Percentiles rank a stretch among this genome's conserved stretches.
phyloP scores from a whole-genome alignment of 2,888 invertebrate genomes.

The Itoplectis maculator region DNA sequence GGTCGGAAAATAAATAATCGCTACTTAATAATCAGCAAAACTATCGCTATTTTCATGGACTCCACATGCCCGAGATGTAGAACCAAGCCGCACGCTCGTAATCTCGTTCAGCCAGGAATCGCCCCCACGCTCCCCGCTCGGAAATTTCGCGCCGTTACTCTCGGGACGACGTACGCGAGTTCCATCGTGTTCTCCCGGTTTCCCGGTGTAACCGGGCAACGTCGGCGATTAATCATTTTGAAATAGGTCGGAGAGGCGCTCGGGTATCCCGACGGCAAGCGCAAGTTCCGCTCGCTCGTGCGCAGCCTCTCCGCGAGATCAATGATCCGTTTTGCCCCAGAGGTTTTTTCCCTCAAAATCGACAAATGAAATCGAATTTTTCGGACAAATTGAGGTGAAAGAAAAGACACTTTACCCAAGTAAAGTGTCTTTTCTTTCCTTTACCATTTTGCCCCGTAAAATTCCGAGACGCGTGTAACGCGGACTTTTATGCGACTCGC shows the following conservation, averaged over 20 bases:
- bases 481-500: neutral
- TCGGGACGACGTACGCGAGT: constrained; percentile 31
- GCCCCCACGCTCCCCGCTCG: neutral
- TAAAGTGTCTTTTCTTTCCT: too few species aligned
- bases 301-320: neutral
- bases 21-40: too few species aligned
- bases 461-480: constrained; percentile 17
- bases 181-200: constrained; percentile 19
- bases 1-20: too few species aligned
- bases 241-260: constrained; percentile 52
- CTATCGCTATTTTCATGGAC: too few species aligned
- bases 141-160: constrained; percentile 32
- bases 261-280: constrained; percentile 20
- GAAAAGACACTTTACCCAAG: too few species aligned
- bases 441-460: too few species aligned
- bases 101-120: constrained; percentile 22
- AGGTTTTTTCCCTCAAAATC: too few species aligned
- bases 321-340: too few species aligned
- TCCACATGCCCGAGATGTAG: too few species aligned
- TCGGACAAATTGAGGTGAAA: too few species aligned
- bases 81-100: neutral
- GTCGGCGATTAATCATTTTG: constrained; percentile 56
- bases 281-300: constrained; percentile 7
- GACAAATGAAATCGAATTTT: too few species aligned
- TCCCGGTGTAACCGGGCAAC: constrained; percentile 43